phyloP scores from a whole-genome alignment of 2,113 vertebrate species.

The Aphelocoma coerulescens region DNA sequence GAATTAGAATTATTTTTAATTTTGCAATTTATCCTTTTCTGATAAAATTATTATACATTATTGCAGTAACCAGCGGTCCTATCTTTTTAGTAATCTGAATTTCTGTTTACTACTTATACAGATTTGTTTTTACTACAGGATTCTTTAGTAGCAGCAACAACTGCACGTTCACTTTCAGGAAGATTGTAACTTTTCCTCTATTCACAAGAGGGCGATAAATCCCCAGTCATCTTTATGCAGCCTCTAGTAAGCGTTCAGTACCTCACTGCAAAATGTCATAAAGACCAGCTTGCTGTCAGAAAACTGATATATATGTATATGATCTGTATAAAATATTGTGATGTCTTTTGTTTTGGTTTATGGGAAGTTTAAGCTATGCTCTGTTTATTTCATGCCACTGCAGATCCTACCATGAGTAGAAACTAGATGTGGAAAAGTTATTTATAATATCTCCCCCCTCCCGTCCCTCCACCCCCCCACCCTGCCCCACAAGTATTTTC shows the following conservation, averaged over 20 bases:
- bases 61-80: neutral
- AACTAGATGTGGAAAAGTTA: neutral
- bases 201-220: slow-evolving; percentile 61
- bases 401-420: neutral
- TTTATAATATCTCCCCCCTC: neutral
- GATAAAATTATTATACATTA: neutral
- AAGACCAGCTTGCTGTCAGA: neutral
- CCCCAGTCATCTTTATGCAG: neutral
- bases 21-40: neutral
- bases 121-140: neutral
- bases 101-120: neutral
- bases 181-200: neutral
- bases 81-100: neutral
- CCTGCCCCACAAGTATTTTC: neutral
- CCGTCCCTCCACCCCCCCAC: no score
- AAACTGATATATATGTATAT: neutral
- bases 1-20: neutral
- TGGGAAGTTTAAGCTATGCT: neutral
- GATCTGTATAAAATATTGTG: neutral
- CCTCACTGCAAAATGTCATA: neutral
- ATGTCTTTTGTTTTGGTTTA: neutral
- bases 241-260: neutral
- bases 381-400: neutral
- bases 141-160: neutral
- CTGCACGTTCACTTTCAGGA: neutral